Evolutionary conservation across 2,797 vertebrate genomes (phyloP), one percentile per base, ranked within the genome.

Genomic region (Peromyscus nudipes): DNA sequence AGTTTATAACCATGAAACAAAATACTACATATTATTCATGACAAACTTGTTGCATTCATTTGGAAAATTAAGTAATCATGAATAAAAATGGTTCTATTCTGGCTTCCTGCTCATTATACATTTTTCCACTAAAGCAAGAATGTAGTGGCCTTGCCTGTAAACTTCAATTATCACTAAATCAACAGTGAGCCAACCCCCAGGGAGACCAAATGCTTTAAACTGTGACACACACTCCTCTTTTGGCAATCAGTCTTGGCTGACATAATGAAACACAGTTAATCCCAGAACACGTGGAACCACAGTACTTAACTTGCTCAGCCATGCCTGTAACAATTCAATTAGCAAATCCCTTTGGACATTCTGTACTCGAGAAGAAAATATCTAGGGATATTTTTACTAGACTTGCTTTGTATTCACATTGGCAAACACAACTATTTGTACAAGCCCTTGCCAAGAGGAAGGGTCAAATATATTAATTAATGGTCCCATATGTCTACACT

Each of bases 291-390:
- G 0, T 87, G 86, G 83, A 95, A 90, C 55, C 57, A 85, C 71
- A 77, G 89, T 37, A 92, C 82, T 95, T 96, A 97, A 95, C 92
- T 96, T 96, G 82, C 71, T 97, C 97, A 97, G 1, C 94, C 97
- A 96, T 97, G 97, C 95, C 92, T 97, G 75, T 96, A 97, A 97
- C 96, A 97, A 98, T 96, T 97, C 95, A 98, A 98, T 98, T 98
- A 98, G 60, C 52, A 94, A 96, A 89, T 97, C 97, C 95, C 96
- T 9, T 25, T 92, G 95, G 94, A 94, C 23, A 40, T 94, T 95
- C 64, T 95, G 79, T 64, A 87, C 89, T 92, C 96, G 62, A 84
- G 86, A 86, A 91, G 92, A 93, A 79, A 65, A 65, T 94, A 95
- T 40, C 65, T 64, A 86, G 73, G 64, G 82, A 84, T 96, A 55